phyloP scores from a whole-genome alignment of 2,888 invertebrate genomes.

The Plebejus argus region DNA sequence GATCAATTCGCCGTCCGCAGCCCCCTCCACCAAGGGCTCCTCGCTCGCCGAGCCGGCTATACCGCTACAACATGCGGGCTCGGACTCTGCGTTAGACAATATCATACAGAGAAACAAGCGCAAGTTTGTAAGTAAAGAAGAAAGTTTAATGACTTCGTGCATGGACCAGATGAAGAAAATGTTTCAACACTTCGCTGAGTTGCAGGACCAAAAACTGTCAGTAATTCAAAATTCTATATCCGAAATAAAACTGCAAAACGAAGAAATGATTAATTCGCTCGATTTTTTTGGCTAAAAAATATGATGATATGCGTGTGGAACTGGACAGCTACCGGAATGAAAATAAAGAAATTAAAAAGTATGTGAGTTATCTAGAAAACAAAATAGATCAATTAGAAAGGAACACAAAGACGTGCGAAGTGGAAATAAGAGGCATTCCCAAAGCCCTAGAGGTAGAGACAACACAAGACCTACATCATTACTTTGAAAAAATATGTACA shows the following conservation, averaged over 20 bases:
- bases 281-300: not conserved
- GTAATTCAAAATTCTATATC: not conserved
- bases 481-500: not conserved
- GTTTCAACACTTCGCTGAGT: not conserved
- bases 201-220: not conserved
- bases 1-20: not conserved
- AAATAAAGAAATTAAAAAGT: slow-evolving; percentile 4
- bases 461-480: not conserved
- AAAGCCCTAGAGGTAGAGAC: not conserved
- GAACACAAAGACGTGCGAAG: not conserved
- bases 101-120: not conserved
- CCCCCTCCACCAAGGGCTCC: not conserved
- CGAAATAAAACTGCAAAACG: not conserved
- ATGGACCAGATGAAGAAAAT: not conserved
- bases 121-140: not conserved
- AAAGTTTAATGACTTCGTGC: not conserved
- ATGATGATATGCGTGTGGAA: not conserved
- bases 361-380: not conserved
- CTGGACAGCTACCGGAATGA: not conserved
- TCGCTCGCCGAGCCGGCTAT: not conserved
- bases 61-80: not conserved
- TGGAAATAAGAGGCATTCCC: not conserved
- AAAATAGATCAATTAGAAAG: slow-evolving; percentile 16
- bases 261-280: not conserved
- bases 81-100: not conserved